Evolutionary conservation across 2,797 vertebrate genomes (phyloP).

Genomic region (Phataginus tetradactyla): DNA sequence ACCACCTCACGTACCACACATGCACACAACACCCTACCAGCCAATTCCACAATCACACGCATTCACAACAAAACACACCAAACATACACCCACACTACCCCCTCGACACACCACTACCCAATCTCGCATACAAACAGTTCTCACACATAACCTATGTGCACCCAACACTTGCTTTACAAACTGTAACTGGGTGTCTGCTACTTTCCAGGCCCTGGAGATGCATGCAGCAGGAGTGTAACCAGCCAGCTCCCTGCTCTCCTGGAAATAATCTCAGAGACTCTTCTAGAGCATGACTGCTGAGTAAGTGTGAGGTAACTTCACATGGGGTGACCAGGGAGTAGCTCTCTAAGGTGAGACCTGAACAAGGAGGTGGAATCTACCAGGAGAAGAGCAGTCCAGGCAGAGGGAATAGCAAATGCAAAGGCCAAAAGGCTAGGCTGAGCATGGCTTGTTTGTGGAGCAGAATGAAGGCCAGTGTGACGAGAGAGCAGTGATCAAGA

Average conservation of each 20-base stretch:
- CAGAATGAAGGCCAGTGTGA: not conserved
- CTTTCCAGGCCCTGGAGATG: rapidly evolving
- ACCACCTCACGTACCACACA: not conserved
- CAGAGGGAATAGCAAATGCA: not conserved
- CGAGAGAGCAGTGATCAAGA: rapidly evolving
- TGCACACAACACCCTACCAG: not conserved
- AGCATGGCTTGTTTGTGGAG: rapidly evolving
- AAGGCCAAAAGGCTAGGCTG: not conserved
- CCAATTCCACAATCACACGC: not conserved
- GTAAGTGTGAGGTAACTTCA: not conserved
- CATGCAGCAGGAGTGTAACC: rapidly evolving
- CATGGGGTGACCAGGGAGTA: not conserved
- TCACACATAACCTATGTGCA: not conserved
- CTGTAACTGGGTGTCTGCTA: not conserved
- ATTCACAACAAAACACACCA: not conserved
- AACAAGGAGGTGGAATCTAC: not conserved
- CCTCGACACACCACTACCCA: not conserved
- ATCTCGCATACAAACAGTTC: not conserved
- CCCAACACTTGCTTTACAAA: not conserved
- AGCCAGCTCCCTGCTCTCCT: not conserved
- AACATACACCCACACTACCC: not conserved
- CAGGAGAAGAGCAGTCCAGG: not conserved
- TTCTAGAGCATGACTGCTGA: not conserved
- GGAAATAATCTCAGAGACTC: not conserved
- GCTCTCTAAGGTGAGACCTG: not conserved